A percentile compares a stretch with the other conserved stretches of the same genome.
These are phyloP conservation scores for Anadara kagoshimensis DNA, from an alignment of 1,140 invertebrate genomes.

Conservation along the genomic window DNA sequence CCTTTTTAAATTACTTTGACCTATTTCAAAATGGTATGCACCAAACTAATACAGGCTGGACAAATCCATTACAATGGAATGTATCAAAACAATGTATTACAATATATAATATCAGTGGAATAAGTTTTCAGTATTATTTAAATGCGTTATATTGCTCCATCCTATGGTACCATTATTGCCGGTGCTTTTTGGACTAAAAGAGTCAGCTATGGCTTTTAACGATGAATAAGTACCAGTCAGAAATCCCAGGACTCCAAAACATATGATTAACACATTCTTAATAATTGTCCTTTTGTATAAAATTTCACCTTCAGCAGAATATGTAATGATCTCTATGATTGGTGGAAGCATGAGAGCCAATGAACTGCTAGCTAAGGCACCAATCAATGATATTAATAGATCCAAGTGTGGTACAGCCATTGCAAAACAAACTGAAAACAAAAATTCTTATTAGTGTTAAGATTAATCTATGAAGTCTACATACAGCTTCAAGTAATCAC, in stretches of 20 bases:
- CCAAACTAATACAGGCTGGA: too few species aligned
- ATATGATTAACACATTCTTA: conserved; percentile 4
- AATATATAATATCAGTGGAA: too few species aligned
- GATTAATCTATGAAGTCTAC: background rate
- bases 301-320: conserved; percentile 63
- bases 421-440: conserved; percentile 84
- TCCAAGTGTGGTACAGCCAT: conserved; percentile 90
- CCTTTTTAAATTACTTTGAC: too few species aligned
- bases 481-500: background rate
- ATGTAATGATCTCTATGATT: conserved; percentile 87
- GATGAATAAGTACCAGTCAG: conserved; percentile 4
- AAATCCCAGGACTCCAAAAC: conserved; percentile 11
- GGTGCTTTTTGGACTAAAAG: background rate
- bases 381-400: conserved; percentile 91
- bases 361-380: conserved; percentile 90
- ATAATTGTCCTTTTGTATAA: conserved; percentile 39
- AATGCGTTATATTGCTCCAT: too few species aligned
- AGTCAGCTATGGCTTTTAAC: background rate
- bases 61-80: too few species aligned
- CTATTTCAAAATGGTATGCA: too few species aligned
- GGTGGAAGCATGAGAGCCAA: conserved; percentile 94
- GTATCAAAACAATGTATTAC: too few species aligned
- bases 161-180: too few species aligned
- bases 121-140: too few species aligned
- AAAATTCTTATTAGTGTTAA: background rate